Percentiles rank a stretch among this genome's conserved stretches.
Evolutionary conservation across 2,888 invertebrate genomes (phyloP).

Genomic region (Nemurella pictetii): DNA sequence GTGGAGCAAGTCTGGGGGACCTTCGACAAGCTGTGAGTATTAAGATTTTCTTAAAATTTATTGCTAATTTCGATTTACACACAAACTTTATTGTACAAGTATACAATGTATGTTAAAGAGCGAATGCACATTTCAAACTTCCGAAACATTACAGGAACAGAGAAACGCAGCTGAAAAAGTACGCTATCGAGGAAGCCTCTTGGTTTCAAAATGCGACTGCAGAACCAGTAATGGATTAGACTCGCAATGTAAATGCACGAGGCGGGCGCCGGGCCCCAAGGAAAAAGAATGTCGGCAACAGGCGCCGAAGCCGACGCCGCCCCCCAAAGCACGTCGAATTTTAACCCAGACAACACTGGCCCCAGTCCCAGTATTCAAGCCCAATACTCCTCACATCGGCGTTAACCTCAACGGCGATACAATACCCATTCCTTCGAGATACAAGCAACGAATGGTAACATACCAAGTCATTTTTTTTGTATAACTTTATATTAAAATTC

Average conservation of each 20-base stretch:
- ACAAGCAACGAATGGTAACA: neutral
- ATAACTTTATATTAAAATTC: too few relatives aligned
- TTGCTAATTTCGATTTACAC: too few relatives aligned
- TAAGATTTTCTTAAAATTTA: neutral
- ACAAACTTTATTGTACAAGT: too few relatives aligned
- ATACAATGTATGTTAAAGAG: neutral
- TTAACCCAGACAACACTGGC: neutral
- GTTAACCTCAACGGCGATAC: neutral
- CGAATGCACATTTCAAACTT: neutral
- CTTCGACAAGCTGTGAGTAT: neutral
- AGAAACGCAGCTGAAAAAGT: neutral
- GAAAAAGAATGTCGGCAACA: neutral
- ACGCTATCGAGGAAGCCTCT: neutral
- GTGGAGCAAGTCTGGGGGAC: neutral
- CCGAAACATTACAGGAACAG: neutral
- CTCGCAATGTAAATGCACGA: neutral
- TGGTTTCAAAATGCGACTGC: neutral
- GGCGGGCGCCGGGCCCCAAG: neutral
- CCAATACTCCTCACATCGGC: neutral
- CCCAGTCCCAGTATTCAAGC: neutral
- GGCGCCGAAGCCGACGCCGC: neutral
- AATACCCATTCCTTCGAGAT: neutral
- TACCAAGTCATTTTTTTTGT: too few relatives aligned
- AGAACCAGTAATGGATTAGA: neutral
- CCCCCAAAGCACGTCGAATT: neutral